These are phyloP conservation scores for Chloebia gouldiae DNA, from an alignment of 2,113 vertebrate species.

Conservation along the genomic window DNA sequence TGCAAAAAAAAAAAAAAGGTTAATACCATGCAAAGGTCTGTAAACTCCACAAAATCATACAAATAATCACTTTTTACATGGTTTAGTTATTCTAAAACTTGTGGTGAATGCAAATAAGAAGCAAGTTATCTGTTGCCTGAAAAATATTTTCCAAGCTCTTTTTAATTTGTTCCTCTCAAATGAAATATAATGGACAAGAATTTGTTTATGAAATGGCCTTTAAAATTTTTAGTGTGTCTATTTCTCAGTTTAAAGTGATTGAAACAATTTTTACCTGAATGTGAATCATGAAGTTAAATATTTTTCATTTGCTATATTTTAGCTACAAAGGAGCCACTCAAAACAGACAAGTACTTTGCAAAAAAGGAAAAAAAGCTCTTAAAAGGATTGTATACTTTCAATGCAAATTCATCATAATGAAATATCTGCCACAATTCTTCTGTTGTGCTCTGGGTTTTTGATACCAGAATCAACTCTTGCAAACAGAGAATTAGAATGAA, in stretches of 20 bases:
- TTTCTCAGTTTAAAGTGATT: not conserved
- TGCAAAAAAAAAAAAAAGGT: not conserved
- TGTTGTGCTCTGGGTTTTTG: not conserved
- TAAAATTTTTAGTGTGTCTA: not conserved
- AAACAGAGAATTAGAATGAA: not conserved
- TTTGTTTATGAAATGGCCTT: rapidly evolving
- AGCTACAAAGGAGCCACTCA: not conserved
- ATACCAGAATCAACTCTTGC: not conserved
- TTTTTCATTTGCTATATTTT: not conserved
- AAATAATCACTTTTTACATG: not conserved
- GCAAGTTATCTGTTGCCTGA: not conserved
- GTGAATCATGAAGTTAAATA: not conserved
- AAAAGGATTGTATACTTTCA: not conserved
- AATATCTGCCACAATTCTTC: not conserved
- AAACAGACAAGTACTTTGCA: not conserved
- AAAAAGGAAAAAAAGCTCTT: not conserved
- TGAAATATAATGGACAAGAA: not conserved
- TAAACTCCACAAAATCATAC: not conserved
- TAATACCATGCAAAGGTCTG: not conserved
- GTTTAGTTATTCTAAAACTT: not conserved
- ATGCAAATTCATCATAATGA: not conserved
- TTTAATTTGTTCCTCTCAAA: not conserved
- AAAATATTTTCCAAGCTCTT: not conserved
- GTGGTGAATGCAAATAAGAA: not conserved
- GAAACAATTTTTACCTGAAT: not conserved